Conservation (phyloP, 2,888 invertebrate genomes). For the Chalcosyrphus nemorum region DNA sequence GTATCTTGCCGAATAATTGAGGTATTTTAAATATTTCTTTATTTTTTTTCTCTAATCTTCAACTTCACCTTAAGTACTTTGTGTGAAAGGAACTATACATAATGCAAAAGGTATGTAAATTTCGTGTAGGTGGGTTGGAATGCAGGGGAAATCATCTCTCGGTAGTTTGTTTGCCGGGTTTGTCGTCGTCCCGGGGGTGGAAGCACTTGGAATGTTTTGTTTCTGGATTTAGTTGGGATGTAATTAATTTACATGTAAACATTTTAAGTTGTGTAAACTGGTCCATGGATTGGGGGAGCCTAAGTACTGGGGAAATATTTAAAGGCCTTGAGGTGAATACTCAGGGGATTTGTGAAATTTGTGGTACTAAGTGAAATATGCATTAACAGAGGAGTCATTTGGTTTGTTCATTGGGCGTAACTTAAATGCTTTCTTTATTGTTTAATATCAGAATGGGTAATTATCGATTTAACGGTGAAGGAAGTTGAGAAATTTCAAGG, state of each 20-base stretch:
- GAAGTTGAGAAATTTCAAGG: no score
- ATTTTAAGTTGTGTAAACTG: conserved; percentile 56
- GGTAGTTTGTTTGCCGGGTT: no score
- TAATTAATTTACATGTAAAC: conserved; percentile 70
- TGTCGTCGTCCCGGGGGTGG: background rate
- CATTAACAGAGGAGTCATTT: background rate
- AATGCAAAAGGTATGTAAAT: conserved; percentile 47
- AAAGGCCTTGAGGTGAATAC: conserved; percentile 24
- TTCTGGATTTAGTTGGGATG: conserved; percentile 46
- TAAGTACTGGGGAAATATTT: conserved; percentile 19
- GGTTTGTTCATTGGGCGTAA: no score
- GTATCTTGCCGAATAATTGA: conserved; percentile 64
- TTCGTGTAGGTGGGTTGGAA: conserved; percentile 61
- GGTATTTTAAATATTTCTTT: conserved; percentile 57
- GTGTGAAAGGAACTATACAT: background rate
- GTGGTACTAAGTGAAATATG: background rate
- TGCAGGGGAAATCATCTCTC: conserved; percentile 18
- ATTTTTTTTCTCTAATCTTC: background rate
- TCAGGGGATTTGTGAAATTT: conserved; percentile 18
- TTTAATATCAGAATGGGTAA: no score
- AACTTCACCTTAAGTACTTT: background rate
- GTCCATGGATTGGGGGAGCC: background rate
- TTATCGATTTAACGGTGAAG: no score
- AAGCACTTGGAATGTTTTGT: conserved; percentile 34
- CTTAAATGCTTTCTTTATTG: no score